Percentiles rank a stretch among this genome's conserved stretches.
Evolutionary conservation across 2,113 vertebrate genomes (phyloP).

Genomic region (Periophthalmus modestus): DNA sequence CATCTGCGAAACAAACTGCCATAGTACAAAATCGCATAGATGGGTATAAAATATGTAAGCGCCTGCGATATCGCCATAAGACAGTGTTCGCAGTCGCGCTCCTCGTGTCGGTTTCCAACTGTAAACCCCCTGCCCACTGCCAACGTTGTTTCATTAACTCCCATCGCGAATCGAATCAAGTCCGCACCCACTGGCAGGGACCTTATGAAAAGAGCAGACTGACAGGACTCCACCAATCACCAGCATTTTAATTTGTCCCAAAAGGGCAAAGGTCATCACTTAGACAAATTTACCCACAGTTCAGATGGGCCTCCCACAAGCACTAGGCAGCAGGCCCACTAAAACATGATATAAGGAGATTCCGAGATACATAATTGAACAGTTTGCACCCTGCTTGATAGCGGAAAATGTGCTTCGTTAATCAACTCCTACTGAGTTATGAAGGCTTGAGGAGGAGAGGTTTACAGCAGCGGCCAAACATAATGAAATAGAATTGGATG

Average conservation of each 20-base stretch:
- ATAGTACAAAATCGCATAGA: slow-evolving; percentile 43
- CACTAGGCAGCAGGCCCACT: slow-evolving; percentile 40
- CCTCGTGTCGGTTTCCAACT: slow-evolving; percentile 62
- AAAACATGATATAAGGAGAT: slow-evolving; percentile 71
- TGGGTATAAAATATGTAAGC: slow-evolving; percentile 50
- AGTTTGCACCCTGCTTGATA: slow-evolving; percentile 74
- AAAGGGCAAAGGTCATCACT: slow-evolving; percentile 58
- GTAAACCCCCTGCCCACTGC: slow-evolving; percentile 61
- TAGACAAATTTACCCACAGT: slow-evolving; percentile 49
- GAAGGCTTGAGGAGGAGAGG: slow-evolving; percentile 51
- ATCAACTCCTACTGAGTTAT: slow-evolving; percentile 71
- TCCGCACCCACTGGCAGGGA: slow-evolving; percentile 34
- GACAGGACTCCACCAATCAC: slow-evolving; percentile 50
- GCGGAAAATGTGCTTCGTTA: slow-evolving; percentile 69
- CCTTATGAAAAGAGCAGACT: slow-evolving; percentile 46
- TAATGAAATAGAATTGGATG: slow-evolving; percentile 37
- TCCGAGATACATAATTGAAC: slow-evolving; percentile 76
- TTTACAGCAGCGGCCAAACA: slow-evolving; percentile 54
- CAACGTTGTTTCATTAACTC: slow-evolving; percentile 60
- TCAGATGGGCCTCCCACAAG: slow-evolving; percentile 34
- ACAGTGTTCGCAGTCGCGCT: slow-evolving; percentile 59
- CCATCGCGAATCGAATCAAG: slow-evolving; percentile 48
- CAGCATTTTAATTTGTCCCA: slow-evolving; percentile 54
- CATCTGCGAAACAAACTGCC: slow-evolving; percentile 41
- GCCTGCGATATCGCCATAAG: slow-evolving; percentile 61